These are phyloP conservation scores for Esox masquinongy DNA, from an alignment of 2,797 vertebrate species.

Conservation along the genomic window DNA sequence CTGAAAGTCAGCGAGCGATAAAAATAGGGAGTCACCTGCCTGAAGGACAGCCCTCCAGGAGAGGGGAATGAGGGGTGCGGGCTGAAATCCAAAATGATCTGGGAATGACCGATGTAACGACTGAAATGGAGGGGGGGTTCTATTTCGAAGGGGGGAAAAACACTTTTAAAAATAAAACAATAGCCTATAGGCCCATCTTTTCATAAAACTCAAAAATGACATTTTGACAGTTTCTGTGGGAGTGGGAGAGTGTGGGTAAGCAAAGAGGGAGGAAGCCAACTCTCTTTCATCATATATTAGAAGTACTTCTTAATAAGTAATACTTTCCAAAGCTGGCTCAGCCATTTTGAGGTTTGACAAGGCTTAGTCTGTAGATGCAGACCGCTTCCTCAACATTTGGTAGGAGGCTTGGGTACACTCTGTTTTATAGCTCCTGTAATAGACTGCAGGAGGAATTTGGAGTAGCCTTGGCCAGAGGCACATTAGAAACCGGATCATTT, in stretches of 20 bases:
- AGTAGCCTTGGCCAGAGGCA: conserved; percentile 38
- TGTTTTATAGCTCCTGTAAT: conserved; percentile 58
- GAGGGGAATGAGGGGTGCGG: not conserved
- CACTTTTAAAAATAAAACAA: not conserved
- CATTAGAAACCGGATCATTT: conserved; percentile 74
- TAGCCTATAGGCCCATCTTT: not conserved
- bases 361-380: conserved; percentile 62
- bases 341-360: conserved; percentile 63
- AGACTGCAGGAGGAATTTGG: conserved; percentile 53
- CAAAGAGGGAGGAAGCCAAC: conserved; percentile 44
- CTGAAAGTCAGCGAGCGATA: conserved; percentile 27
- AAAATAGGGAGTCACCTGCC: not conserved
- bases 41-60: conserved; percentile 21
- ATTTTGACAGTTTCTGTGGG: not conserved
- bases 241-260: conserved; percentile 5
- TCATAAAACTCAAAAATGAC: not conserved
- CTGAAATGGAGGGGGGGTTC: not conserved
- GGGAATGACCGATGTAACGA: not conserved
- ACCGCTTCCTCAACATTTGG: conserved; percentile 48
- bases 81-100: not conserved
- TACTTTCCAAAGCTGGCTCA: conserved; percentile 63
- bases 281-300: conserved; percentile 63
- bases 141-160: not conserved
- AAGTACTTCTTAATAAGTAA: conserved; percentile 67
- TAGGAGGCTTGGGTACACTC: conserved; percentile 51